These are phyloP conservation scores for Conomelus anceps DNA, from an alignment of 2,888 invertebrate genomes.

Conservation along the genomic window DNA sequence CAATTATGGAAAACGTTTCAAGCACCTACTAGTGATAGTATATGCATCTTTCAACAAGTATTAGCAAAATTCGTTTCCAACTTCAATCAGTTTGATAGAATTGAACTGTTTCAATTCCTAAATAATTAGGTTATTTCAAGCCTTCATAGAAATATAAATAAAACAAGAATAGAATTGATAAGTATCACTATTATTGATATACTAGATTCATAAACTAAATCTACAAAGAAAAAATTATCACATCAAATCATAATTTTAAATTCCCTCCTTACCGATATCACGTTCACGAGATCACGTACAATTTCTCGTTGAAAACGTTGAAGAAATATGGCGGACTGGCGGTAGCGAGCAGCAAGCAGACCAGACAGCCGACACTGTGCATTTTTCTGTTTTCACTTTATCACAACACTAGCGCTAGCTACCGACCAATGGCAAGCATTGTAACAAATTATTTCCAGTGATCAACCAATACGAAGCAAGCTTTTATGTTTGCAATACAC, in stretches of 20 bases:
- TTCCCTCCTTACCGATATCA: slow-evolving; percentile 15
- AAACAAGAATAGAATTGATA: not conserved
- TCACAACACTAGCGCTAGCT: not conserved
- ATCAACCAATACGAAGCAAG: not conserved
- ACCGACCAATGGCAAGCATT: not conserved
- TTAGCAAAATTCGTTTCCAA: too few relatives aligned
- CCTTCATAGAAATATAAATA: too few relatives aligned
- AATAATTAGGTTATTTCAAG: too few relatives aligned
- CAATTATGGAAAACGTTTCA: too few relatives aligned
- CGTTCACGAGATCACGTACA: not conserved
- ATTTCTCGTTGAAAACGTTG: slow-evolving; percentile 15
- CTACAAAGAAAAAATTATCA: not conserved
- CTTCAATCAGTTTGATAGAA: too few relatives aligned
- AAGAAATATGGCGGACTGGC: not conserved
- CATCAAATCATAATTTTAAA: slow-evolving; percentile 5
- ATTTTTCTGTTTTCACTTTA: not conserved
- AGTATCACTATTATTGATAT: not conserved
- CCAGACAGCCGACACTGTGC: not conserved
- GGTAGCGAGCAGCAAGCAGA: not conserved
- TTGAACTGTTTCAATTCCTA: too few relatives aligned
- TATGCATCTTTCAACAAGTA: too few relatives aligned
- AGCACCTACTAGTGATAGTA: too few relatives aligned
- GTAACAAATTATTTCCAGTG: not conserved
- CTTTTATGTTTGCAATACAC: not conserved
- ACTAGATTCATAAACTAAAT: not conserved